Evolutionary conservation across 2,888 invertebrate genomes (phyloP), one percentile per base, ranked within the genome.

Genomic region (Noctua comes): DNA sequence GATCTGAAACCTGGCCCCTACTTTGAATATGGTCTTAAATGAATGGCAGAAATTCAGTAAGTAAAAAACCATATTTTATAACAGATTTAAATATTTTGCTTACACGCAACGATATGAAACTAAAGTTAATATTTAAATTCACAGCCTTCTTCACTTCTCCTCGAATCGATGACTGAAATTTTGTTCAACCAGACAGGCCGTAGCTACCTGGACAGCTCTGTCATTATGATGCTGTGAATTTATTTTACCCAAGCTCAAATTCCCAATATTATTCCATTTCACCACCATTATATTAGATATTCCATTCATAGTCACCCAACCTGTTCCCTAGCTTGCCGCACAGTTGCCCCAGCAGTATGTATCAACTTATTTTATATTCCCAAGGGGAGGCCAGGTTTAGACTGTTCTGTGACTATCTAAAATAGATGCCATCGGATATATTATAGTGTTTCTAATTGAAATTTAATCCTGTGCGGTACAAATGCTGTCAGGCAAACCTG

Each of bases 311-410:
- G 16, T 16, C 0, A 13, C 2, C n/a, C 43, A 70, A 31, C 48
- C 24, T 40, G 36, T 27, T 48, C 0, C 6, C 36, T 16, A 68
- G 36, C 62, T 59, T 62, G 74, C 54, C 43, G 13, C 1, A 6
- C 40, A 40, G n/a, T 21, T 1, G 0, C 0, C 8, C 7, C 8
- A 11, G 6, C 74, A 36, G 36, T 88, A 64, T 75, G 72, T 86
- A 64, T 66, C 51, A 74, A 73, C 69, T 82, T 64, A 86, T 88
- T 88, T 86, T 88, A 87, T 84, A 86, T 84, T 84, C 82, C 74
- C 66, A 27, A 18, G 71, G 65, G 71, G 7, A 76, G 69, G 72
- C 76, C 73, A 78, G 80, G 74, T 74, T 84, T 88, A 84, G 75
- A 48, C 72, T 65, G 36, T 72, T 76, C 76, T 48, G 31, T 59